Evolutionary conservation across 92 coral and sea anemone genomes (phyloP), one percentile per base, ranked within the genome.

Genomic region (Zoanthus sociatus): DNA sequence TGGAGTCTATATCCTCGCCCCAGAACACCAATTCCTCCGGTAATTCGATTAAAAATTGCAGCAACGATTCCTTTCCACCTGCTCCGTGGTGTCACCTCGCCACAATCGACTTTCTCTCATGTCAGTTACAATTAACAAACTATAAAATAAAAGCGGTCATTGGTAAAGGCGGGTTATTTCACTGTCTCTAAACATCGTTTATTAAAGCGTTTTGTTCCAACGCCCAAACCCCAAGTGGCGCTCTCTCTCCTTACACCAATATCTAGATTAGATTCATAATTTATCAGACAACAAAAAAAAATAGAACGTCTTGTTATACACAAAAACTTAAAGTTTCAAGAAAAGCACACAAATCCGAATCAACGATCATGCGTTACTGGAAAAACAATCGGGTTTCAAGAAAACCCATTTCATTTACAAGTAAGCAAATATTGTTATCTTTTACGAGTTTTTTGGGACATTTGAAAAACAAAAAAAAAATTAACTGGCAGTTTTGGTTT

Each of bases 1-100:
- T 64, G 61, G 70, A 84, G 77, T 84, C 88, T 82, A 78, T 83
- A 76, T 83, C 78, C 74, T 72, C 45, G 48, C 79, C 75, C 76
- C 75, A 78, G 67, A 91, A 78, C 74, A 84, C 84, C 85, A 78
- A 84, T 77, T 12, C 20, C 60, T 61, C 44, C 70, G 70, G 72
- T 91, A 88, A 91, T 91, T 83, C 86, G 87, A 88, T 91, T 91
- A 88, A 91, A 33, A 69, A 50, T 69, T 61, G 75, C 78, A 72
- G 87, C 76, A 73, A 53, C 77, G 56, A 42, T 32, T 72, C 58
- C 32, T 26, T 46, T 46, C 75, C 83, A 87, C 92, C 56, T 91
- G 89, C 84, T 84, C 82, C 33, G 83, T 54, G 64, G 70, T 88
- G 83, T 54, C 78, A 37, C 42, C 70, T 73, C 67, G 46, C 89